Base-by-base conservation (phyloP, 1,140 invertebrate genomes). In the Protaetia brevitarsis region DNA sequence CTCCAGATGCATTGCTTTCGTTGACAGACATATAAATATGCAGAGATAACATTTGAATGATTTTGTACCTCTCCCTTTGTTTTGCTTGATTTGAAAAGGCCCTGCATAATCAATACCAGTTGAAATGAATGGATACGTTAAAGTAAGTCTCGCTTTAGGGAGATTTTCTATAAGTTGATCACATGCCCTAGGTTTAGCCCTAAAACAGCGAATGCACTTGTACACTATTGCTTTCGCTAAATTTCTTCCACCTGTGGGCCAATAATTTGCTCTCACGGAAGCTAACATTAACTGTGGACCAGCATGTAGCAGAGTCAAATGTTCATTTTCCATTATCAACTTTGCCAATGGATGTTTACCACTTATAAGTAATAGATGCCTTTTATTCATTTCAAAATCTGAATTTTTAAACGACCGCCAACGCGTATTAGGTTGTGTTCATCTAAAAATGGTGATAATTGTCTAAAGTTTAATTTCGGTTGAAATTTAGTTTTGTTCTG, bases 21-120 rank as follows among this genome's bases (percentile, higher is more conserved):
- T n/a, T n/a, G n/a, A n/a, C 27, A 80, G 74, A 62, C 79, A 82
- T 10, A 80, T 68, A 66, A 82, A 82, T 2, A 82, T 11, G 21
- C 68, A 70, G 3, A 80, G 37, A 64, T 80, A 82, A 5, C 69
- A 69, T 64, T 82, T 82, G 0, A 7, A 57, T 69, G 45, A 68
- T 67, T 6, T 71, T 73, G n/a, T 73, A 16, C 73, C 71, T 34
- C 31, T 7, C 27, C 68, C 72, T 60, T 21, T 23, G 26, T 16
- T 26, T 60, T 60, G 8, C 16, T 16, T 56, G 11, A 60, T 16
- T 60, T 60, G 21, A 10, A 60, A 26, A 37, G 76, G 75, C 16
- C 78, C 78, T 3, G 73, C 72, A 36, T 74, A 78, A 63, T 79
- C 77, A 2, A 76, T 57, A 13, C 74, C 69, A 8, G 41, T 23